Conservation (phyloP, 2,797 vertebrate genomes). For the Enteromius trimaculatus region DNA sequence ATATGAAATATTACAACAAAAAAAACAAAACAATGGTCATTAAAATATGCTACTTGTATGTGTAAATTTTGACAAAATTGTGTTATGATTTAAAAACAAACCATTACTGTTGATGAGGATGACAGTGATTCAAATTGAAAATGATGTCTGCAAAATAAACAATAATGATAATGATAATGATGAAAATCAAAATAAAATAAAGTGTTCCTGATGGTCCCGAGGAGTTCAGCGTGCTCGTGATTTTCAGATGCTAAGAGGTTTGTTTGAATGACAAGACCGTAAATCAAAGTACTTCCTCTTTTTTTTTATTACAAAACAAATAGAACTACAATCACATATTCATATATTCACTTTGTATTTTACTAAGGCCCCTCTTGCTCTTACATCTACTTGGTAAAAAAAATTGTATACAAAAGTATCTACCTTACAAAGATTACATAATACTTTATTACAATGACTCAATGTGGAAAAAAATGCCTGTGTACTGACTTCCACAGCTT, state of each 20-base stretch:
- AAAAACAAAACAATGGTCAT: conserved; percentile 65
- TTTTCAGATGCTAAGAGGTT: neutral
- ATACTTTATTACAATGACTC: conserved; percentile 49
- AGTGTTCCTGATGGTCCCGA: conserved; percentile 58
- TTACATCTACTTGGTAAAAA: conserved; percentile 42
- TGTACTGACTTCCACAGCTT: conserved; percentile 27
- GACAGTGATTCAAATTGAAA: conserved; percentile 71
- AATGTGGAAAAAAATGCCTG: conserved; percentile 17
- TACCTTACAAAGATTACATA: conserved; percentile 44
- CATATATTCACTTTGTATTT: conserved; percentile 44
- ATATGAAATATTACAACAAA: conserved; percentile 68
- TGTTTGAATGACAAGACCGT: neutral
- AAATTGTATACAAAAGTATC: conserved; percentile 37
- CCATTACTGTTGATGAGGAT: conserved; percentile 74
- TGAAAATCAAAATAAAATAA: conserved; percentile 59
- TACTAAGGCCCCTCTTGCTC: conserved; percentile 44
- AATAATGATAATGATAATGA: conserved; percentile 65
- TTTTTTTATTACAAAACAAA: conserved; percentile 31
- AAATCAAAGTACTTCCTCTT: neutral
- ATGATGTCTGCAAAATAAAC: conserved; percentile 74
- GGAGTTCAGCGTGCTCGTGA: conserved; percentile 34
- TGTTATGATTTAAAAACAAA: conserved; percentile 77
- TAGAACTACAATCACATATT: conserved; percentile 20
- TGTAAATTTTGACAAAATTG: conserved; percentile 80
- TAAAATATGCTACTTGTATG: conserved; percentile 79